Base-by-base conservation (phyloP, 2,888 invertebrate genomes). In the Augiades crinisus region DNA sequence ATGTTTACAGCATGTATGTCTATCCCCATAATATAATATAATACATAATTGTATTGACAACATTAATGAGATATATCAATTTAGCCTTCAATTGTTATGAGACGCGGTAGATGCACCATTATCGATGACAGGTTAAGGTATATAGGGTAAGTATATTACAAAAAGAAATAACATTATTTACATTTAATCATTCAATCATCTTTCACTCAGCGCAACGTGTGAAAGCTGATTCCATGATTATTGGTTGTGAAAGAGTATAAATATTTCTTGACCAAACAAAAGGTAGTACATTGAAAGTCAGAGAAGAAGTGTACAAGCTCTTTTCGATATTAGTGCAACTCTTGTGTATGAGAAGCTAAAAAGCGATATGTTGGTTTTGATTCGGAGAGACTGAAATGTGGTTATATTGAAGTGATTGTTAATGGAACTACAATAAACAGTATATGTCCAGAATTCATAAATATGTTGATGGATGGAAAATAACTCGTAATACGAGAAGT, bases 281-380 rank as follows among this genome's bases (percentile, higher is more conserved):
- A 27, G 10, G n/a, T 10, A 27, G n/a, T 10, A 27, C 10, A 27
- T n/a, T 27, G 2, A 27, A 27, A 41, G 14, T 16, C 13, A 41
- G 3, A 17, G 17, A 27, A 30, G 16, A 41, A 16, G 17, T 31
- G 24, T 31, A 27, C n/a, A 13, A 21, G 6, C 2, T 19, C 30
- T 36, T 22, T 24, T 41, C 34, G 54, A 54, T 50, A 53, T 54
- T 53, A 56, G 50, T 47, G 56, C 59, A 46, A 43, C 54, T 53
- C 12, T 10, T 19, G 33, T 38, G 10, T 63, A 69, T 77, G 75
- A 78, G 59, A 82, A 83, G 82, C 82, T 75, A 83, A 82, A 56
- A 62, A 63, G 61, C 58, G 51, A 40, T 47, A 59, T 38, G 43
- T 43, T 17, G 19, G 12, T 19, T 10, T 27, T 16, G 24, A 24